phyloP scores from a whole-genome alignment of 2,113 vertebrate genomes.

The Suricata suricatta region DNA sequence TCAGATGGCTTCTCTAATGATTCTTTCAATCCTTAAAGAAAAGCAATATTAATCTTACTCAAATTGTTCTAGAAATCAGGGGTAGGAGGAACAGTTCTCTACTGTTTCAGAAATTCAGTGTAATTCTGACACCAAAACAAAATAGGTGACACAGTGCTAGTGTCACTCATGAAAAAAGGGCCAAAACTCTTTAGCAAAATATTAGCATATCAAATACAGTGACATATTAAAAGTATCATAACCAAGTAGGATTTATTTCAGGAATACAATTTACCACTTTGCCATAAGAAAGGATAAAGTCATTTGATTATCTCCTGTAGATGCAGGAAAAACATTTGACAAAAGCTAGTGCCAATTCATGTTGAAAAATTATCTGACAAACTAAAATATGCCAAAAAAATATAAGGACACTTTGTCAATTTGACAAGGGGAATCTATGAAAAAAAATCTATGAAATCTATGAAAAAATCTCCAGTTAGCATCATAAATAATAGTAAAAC shows the following conservation, averaged over 20 bases:
- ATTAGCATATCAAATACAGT: background rate
- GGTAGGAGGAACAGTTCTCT: background rate
- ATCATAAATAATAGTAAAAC: background rate
- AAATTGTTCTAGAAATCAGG: background rate
- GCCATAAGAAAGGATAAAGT: background rate
- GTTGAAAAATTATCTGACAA: background rate
- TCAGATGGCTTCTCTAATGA: background rate
- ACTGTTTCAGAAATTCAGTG: background rate
- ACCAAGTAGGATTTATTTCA: background rate
- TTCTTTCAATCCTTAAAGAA: background rate
- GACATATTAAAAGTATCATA: background rate
- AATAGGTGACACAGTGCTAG: background rate
- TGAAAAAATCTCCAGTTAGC: background rate
- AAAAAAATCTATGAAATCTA: background rate
- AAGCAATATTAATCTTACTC: background rate
- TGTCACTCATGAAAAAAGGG: background rate
- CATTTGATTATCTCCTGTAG: background rate
- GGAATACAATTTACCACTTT: background rate
- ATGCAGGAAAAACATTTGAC: background rate
- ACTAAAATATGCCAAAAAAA: background rate
- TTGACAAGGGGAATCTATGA: background rate
- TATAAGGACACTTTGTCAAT: background rate
- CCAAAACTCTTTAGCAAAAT: background rate
- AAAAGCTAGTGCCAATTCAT: background rate
- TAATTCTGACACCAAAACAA: background rate